Base-by-base conservation (phyloP, 1,140 invertebrate genomes). In the Papilio dardanus region DNA sequence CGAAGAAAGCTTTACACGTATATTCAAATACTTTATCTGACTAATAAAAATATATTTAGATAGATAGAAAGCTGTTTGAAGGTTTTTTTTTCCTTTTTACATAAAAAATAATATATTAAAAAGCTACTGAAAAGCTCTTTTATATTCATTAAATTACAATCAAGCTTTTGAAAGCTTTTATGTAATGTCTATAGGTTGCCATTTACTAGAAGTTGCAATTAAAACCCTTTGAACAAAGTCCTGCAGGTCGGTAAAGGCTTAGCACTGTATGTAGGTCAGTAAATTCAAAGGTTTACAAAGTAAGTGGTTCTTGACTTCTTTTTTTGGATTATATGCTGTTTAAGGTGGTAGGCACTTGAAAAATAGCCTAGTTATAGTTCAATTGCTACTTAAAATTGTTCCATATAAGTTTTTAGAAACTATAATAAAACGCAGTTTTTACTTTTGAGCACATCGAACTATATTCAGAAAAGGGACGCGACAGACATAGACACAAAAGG, bases 201-300 rank as follows among this genome's bases (percentile, higher is more conserved):
- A 19, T 54, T 54, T 28, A 54, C 1, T 24, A 54, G 1, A 21
- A 54, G 50, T 54, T 54, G 21, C 21, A 54, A 54, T 54, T 54
- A 54, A 54, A 54, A 24, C 24, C 19, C 50, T 54, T 54, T 54
- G 16, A 54, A 1, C 24, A n/a, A 54, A 54, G 10, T 12, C 50
- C 19, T 54, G n/a, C 42, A 54, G 21, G 21, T 24, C 0, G 46
- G 8, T 7, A 24, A 62, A 62, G 54, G 21, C 54, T 62, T 24
- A 12, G 24, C 0, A 46, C 24, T 62, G 24, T 10, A 62, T 62
- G 10, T 62, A 62, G 54, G 54, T 62, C 54, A 62, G 21, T 62
- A 12, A 12, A 62, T 10, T 24, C 54, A 62, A 62, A 62, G 54
- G 54, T 24, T 10, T 62, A 62, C 54, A 62, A 62, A 62, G 54